Conservation (phyloP, 2,797 vertebrate species). For the Chrosomus eos region DNA sequence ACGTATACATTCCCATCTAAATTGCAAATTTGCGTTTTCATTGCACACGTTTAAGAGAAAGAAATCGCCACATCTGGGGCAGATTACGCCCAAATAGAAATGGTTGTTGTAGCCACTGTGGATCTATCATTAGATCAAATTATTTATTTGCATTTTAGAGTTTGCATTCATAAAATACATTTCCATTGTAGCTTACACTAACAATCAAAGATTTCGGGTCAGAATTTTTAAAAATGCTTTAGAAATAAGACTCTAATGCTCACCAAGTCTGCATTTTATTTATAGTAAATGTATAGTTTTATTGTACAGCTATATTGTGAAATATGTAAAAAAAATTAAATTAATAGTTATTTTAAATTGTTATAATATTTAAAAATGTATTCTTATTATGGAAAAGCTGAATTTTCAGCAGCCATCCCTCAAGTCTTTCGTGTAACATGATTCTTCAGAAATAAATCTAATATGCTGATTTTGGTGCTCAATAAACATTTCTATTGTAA, state of each 20-base stretch:
- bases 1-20: background rate
- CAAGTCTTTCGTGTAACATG: background rate
- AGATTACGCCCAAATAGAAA: background rate
- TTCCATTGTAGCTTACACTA: background rate
- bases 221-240: background rate
- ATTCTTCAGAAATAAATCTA: background rate
- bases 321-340: background rate
- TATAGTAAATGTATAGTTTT: background rate
- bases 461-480: background rate
- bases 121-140: background rate
- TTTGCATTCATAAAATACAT: background rate
- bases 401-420: background rate
- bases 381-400: background rate
- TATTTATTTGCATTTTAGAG: background rate
- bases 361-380: background rate
- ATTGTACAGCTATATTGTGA: background rate
- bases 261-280: background rate
- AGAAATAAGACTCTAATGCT: background rate
- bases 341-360: background rate
- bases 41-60: background rate
- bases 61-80: background rate
- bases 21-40: background rate
- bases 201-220: background rate
- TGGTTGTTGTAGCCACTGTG: background rate
- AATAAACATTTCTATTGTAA: background rate